Percentiles rank a stretch among this genome's conserved stretches.
These are phyloP conservation scores for Arctia plantaginis DNA, from an alignment of 2,888 invertebrate species.

Conservation along the genomic window DNA sequence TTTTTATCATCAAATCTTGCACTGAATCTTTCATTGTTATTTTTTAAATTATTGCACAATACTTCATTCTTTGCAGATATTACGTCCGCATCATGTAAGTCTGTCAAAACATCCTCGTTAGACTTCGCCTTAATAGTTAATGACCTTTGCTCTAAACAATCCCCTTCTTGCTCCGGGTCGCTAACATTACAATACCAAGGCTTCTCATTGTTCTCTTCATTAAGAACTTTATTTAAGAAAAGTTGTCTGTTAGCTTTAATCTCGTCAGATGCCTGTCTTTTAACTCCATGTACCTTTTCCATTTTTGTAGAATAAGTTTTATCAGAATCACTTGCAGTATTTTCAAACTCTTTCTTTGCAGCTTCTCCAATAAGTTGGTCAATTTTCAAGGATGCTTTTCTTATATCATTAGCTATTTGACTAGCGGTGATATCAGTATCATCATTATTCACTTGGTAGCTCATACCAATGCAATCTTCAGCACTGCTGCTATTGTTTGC, in stretches of 20 bases:
- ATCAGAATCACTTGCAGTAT: conserved; percentile 74
- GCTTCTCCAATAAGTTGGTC: conserved; percentile 84
- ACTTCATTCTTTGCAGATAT: conserved; percentile 81
- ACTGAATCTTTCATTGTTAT: conserved; percentile 68
- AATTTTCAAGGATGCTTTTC: conserved; percentile 85
- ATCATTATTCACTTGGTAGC: conserved; percentile 85
- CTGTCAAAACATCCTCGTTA: conserved; percentile 71
- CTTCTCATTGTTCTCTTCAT: conserved; percentile 77
- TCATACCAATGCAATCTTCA: conserved; percentile 81
- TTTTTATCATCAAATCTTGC: conserved; percentile 71
- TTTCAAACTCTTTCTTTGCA: conserved; percentile 70
- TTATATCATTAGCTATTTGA: conserved; percentile 86
- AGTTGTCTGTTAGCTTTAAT: conserved; percentile 80
- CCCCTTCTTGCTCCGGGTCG: conserved; percentile 82
- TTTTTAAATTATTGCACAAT: conserved; percentile 74
- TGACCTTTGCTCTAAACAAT: conserved; percentile 73
- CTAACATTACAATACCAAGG: conserved; percentile 85
- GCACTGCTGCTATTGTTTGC: conserved; percentile 79
- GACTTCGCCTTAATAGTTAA: conserved; percentile 75
- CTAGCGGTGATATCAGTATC: conserved; percentile 85
- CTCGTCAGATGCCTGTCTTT: conserved; percentile 81
- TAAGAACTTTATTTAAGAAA: conserved; percentile 79
- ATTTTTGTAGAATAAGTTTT: conserved; percentile 86
- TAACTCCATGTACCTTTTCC: conserved; percentile 86
- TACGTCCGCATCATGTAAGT: conserved; percentile 70